Conservation (phyloP, 2,888 invertebrate species). For the Malthinus flaveolus region DNA sequence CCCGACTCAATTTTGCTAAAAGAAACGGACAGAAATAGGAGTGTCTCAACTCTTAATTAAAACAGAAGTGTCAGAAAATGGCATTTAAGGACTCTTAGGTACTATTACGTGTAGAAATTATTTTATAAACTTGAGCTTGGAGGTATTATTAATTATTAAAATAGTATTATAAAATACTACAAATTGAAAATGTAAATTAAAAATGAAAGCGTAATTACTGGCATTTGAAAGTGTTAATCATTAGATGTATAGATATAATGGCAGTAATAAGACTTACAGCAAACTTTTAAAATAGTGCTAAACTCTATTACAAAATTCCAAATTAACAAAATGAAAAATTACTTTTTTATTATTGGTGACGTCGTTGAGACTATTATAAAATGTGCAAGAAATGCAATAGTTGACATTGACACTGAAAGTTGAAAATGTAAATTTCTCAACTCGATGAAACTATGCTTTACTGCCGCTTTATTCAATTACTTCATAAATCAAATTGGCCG, state of each 20-base stretch:
- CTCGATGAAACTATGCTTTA: no score
- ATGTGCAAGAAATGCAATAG: no score
- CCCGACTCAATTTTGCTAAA: no score
- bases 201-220: not conserved
- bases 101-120: not conserved
- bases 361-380: no score
- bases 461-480: no score
- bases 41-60: not conserved
- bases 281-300: not conserved
- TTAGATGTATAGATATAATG: not conserved
- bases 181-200: not conserved
- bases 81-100: not conserved
- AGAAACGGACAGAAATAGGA: no score
- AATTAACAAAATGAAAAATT: not conserved
- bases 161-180: not conserved
- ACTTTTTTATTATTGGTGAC: no score
- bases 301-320: not conserved
- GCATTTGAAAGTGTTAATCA: conserved; percentile 5
- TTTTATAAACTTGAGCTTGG: not conserved
- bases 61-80: no score
- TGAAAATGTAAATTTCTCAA: no score
- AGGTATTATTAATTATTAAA: not conserved
- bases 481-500: no score
- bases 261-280: no score
- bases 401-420: no score